Evolutionary conservation across 2,113 vertebrate species (phyloP).

Genomic region (Scophthalmus maximus): DNA sequence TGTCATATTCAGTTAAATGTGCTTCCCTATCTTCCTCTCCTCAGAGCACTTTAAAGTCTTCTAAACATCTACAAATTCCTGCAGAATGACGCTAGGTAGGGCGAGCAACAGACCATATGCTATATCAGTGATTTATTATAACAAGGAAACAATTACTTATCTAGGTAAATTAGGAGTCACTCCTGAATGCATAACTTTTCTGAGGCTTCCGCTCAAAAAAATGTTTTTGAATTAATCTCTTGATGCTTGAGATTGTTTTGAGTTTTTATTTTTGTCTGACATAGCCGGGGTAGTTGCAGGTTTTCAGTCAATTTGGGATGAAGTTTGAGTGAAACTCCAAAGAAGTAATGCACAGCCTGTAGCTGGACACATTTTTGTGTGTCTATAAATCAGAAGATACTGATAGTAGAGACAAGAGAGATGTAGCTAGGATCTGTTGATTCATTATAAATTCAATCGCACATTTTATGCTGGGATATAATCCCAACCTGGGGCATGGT

Average conservation of each 20-base stretch:
- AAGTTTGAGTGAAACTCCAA: no score
- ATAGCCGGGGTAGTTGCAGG: no score
- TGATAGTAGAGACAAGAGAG: no score
- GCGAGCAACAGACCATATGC: slow-evolving; percentile 28
- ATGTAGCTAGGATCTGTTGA: no score
- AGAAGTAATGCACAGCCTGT: no score
- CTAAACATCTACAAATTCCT: slow-evolving; percentile 33
- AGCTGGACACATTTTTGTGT: no score
- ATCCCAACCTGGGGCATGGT: no score
- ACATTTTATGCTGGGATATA: no score
- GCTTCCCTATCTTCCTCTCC: slow-evolving; percentile 29
- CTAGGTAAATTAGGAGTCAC: neutral
- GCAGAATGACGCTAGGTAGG: slow-evolving; percentile 28
- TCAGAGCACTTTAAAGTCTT: slow-evolving; percentile 42
- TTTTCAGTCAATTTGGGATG: no score
- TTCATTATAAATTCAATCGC: no score
- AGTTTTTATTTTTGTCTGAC: no score
- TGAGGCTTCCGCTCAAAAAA: slow-evolving; percentile 1
- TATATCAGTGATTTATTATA: slow-evolving; percentile 20
- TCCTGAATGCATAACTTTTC: neutral
- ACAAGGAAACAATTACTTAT: slow-evolving; percentile 1
- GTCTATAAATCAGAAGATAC: no score
- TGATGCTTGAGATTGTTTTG: neutral
- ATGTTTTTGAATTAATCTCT: neutral
- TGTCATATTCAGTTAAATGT: slow-evolving; percentile 69